Base-by-base conservation (phyloP, 2,888 invertebrate genomes). In the Plagodis dolabraria region DNA sequence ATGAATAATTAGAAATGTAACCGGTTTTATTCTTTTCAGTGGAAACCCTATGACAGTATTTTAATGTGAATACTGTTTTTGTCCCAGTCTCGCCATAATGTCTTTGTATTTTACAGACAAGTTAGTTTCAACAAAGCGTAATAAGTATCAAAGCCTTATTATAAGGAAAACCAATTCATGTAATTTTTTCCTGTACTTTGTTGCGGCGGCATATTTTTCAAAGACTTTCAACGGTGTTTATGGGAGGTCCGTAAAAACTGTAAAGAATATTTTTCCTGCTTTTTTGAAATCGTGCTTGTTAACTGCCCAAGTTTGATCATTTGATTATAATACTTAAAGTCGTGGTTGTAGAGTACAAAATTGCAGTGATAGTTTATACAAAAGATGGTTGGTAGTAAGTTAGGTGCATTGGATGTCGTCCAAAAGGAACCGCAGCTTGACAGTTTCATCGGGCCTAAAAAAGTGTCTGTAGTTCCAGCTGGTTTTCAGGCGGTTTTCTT, bases 371-470 rank as follows among this genome's bases (percentile, higher is more conserved):
- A 6, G 38, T 36, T 47, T 59, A 57, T 50, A 64, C 56, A 63
- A 64, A 71, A 63, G 58, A 63, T 67, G 42, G 57, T 57, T 59
- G 48, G 58, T 57, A 54, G 65, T 58, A 47, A 22, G 59, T 73
- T 74, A 65, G 69, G 69, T 60, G 55, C 57, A 36, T 68, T 68
- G 65, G 65, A 60, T 38, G 57, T 53, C 46, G 63, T 64, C 76
- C 77, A 76, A 77, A 71, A 63, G 53, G 53, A 36, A 70, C 78
- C 78, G 57, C 75, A 68, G 59, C 68, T 71, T 72, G 80, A 82
- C 82, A 79, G 78, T 78, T 81, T 74, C 81, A 79, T 78, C 74
- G 74, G 72, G 67, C 65, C 71, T 79, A 77, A 82, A 79, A 81
- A 83, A 79, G 81, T 71, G 77, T 75, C 68, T 70, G 76, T 77